phyloP scores from a whole-genome alignment of 2,888 invertebrate species.

The Apodemia duryi region DNA sequence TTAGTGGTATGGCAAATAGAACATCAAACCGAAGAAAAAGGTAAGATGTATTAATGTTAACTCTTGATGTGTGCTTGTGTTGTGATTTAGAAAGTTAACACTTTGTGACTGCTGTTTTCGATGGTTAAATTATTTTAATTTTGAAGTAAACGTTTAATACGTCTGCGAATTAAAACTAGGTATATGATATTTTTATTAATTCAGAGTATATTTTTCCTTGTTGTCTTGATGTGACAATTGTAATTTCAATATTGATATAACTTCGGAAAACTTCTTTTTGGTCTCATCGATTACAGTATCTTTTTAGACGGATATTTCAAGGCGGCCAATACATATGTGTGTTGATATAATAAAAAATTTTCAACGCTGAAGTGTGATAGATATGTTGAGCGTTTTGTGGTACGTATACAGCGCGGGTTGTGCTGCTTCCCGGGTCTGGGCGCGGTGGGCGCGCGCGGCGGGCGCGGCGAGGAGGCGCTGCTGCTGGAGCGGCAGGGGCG shows the following conservation, averaged over 20 bases:
- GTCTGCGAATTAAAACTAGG: no score
- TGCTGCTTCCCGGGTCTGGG: slow-evolving; percentile 86
- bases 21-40: not conserved
- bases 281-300: no score
- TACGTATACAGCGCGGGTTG: slow-evolving; percentile 82
- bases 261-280: no score
- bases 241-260: no score
- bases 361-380: not conserved
- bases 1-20: no score
- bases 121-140: no score
- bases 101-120: not conserved
- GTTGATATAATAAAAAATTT: no score
- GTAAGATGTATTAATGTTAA: slow-evolving; percentile 3
- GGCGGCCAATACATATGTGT: no score
- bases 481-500: slow-evolving; percentile 88
- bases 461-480: slow-evolving; percentile 84
- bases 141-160: not conserved
- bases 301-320: no score
- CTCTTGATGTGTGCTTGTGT: not conserved
- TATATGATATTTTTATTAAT: no score
- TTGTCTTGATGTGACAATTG: no score
- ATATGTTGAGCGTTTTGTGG: not conserved
- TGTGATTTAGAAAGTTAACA: slow-evolving; percentile 2
- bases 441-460: slow-evolving; percentile 59
- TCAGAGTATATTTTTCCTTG: no score